Conservation (phyloP, 2,113 vertebrate genomes). For the Scalopus aquaticus region DNA sequence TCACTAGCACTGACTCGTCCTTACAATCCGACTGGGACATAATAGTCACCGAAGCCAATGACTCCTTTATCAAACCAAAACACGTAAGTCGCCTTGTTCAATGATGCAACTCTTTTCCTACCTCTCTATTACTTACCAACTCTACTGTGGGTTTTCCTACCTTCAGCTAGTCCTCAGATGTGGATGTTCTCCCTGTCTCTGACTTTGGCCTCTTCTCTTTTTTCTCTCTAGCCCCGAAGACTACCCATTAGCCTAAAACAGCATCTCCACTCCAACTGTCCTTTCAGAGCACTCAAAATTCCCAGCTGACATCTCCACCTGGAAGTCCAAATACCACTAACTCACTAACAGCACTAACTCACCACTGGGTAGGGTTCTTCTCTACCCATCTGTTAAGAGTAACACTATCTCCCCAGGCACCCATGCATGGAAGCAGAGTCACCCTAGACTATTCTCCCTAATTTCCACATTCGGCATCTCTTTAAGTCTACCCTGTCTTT, state of each 20-base stretch:
- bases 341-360: not conserved
- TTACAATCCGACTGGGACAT: not conserved
- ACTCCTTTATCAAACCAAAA: not conserved
- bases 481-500: not conserved
- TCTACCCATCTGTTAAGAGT: not conserved
- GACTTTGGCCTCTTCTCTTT: not conserved
- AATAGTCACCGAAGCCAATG: not conserved
- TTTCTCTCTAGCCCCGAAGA: not conserved
- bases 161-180: not conserved
- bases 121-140: not conserved
- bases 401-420: not conserved
- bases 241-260: not conserved
- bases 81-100: too few relatives aligned
- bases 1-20: not conserved
- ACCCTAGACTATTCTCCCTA: not conserved
- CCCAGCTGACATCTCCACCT: not conserved
- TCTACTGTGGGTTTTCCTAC: not conserved
- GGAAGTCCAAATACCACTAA: not conserved
- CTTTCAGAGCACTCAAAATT: not conserved
- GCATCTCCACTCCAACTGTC: not conserved
- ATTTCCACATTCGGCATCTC: not conserved
- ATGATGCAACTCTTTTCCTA: not conserved
- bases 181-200: not conserved
- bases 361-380: not conserved
- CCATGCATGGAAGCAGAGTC: not conserved